Base-by-base conservation (phyloP, 1,140 invertebrate genomes). In the Drosophila trapezifrons region DNA sequence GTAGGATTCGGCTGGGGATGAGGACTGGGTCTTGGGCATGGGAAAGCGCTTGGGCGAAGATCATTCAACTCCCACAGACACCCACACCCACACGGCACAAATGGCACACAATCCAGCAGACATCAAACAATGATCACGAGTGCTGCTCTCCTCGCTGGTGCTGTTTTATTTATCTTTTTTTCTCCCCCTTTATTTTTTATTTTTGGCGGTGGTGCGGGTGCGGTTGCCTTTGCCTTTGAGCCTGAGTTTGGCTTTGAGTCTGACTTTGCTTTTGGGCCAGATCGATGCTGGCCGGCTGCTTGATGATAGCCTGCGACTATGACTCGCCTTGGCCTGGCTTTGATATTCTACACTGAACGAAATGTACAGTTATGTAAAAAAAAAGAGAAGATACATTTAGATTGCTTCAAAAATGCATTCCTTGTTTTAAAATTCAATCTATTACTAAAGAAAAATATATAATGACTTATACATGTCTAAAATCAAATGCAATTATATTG, bases 81-180 rank as follows among this genome's bases (percentile, higher is more conserved):
- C 58, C 62, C 76, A 76, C 80, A 38, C 80, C 63, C 78, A 80
- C 78, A 76, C 59, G 42, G 67, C 66, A 45, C 52, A 59, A 45
- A 73, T 63, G 69, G 70, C 45, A 49, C 27, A 58, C 22, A 58
- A 58, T 71, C 35, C 69, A 72, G 65, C 51, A 65, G 60, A 62
- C 76, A 76, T 84, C 65, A 84, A 84, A 84, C 80, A 83, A 86
- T 76, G 84, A 72, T 67, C 75, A 67, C 74, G 74, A 78, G 73
- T 76, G 69, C 42, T 78, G 76, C 76, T 25, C 60, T 64, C 29
- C 17, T 18, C 46, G 45, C 22, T 60, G 58, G 12, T 70, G 40
- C 63, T 47, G 59, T 37, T 32, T 60, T 56, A 7, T 62, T 42
- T 27, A 32, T 29, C 37, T 27, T 42, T 17, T 64, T 35, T 42